Base-by-base conservation (phyloP, 2,113 vertebrate species). In the Scomber japonicus region DNA sequence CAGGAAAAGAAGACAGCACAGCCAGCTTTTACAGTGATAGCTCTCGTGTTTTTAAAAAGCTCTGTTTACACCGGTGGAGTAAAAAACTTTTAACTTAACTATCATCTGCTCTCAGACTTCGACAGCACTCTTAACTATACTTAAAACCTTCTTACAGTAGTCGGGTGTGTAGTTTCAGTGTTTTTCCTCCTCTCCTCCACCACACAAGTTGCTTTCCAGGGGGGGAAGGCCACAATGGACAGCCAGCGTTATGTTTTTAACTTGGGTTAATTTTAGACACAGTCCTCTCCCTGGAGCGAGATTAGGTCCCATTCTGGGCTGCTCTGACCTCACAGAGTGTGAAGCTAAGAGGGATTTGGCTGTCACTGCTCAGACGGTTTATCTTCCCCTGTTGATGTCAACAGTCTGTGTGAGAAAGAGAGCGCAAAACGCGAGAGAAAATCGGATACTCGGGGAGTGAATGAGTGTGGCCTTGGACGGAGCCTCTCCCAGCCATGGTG, bases 321-420 rank as follows among this genome's bases (percentile, higher is more conserved):
- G 84, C 88, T 91, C 71, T 91, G 90, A 92, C 93, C 92, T 94
- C 90, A 92, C 88, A 72, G 77, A 81, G 86, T 51, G 79, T 89
- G 74, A 81, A 77, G 83, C 88, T 94, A 93, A 94, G 93, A 80
- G 83, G 94, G 92, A 94, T 94, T 94, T 93, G 91, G 80, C 88
- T 13, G 86, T 80, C 56, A 54, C 85, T 88, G 78, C 90, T 91
- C 83, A 90, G 90, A 91, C 86, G 81, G 82, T 93, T 93, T 92
- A 93, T 91, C 91, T 76, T 75, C 77, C 59, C 61, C 55, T 50
- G 86, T 84, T 85, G 65, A 90, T 90, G 87, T 91, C 73, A 75
- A 59, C 69, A 85, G 84, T 70, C 62, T 80, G 79, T 73, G 77
- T 46, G 69, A 83, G 77, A 56, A 50, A 68, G 78, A 49, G 14